Percentiles rank a stretch among this genome's conserved stretches.
These are phyloP conservation scores for Conger conger DNA, from an alignment of 2,113 vertebrate species.

Conservation along the genomic window DNA sequence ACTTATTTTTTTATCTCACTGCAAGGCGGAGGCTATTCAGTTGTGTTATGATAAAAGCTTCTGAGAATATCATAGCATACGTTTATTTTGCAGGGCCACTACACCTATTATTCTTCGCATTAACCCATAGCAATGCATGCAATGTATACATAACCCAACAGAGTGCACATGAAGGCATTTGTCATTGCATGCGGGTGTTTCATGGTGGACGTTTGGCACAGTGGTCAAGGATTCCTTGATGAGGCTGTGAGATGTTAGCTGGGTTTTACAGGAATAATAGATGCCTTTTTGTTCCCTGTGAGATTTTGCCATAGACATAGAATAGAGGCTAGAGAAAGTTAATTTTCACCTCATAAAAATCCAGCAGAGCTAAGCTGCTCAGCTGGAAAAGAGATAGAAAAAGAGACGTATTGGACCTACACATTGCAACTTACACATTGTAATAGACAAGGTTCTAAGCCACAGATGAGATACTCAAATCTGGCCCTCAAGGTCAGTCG, in stretches of 20 bases:
- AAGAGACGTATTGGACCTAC: neutral
- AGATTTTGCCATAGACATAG: neutral
- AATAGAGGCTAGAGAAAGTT: neutral
- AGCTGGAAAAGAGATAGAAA: neutral
- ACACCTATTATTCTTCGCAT: neutral
- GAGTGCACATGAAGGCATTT: neutral
- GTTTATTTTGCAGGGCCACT: neutral
- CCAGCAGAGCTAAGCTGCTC: neutral
- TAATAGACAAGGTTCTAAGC: neutral
- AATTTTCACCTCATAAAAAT: neutral
- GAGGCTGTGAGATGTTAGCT: neutral
- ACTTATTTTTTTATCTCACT: slow-evolving; percentile 3
- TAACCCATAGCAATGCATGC: neutral
- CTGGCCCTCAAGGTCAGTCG: too few species aligned
- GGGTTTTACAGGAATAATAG: neutral
- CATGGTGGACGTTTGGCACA: neutral
- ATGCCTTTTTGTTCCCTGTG: neutral
- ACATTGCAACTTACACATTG: neutral
- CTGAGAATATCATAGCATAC: neutral
- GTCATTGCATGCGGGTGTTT: neutral
- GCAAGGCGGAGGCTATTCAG: neutral
- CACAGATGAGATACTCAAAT: too few species aligned
- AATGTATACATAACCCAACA: neutral
- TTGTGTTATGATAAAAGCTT: neutral
- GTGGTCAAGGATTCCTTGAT: neutral